Evolutionary conservation across 1,140 invertebrate genomes (phyloP).

Genomic region (Nephotettix cincticeps): DNA sequence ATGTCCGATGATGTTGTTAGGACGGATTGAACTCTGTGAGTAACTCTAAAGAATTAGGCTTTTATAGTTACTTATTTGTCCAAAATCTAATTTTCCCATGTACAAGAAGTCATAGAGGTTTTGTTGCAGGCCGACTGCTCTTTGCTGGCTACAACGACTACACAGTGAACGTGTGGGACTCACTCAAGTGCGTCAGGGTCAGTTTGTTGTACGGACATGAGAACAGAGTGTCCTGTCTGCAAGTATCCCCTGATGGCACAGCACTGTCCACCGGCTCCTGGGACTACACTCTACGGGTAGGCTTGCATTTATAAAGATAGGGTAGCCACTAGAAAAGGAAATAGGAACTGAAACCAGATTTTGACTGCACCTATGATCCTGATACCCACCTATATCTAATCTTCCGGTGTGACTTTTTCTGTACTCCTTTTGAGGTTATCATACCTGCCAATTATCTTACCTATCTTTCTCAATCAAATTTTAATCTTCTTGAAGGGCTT

Average conservation of each 20-base stretch:
- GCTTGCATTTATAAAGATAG: background rate
- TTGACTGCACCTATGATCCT: too few relatives aligned
- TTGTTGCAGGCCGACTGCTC: conserved; percentile 73
- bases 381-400: too few relatives aligned
- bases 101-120: background rate
- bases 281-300: conserved; percentile 93
- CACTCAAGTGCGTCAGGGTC: conserved; percentile 88
- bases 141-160: conserved; percentile 99
- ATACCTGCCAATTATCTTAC: too few relatives aligned
- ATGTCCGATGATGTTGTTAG: too few relatives aligned
- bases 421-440: too few relatives aligned
- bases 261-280: conserved; percentile 97
- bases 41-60: background rate
- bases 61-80: background rate
- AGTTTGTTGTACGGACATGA: conserved; percentile 96
- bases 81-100: background rate
- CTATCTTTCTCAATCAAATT: too few relatives aligned
- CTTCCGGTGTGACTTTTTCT: too few relatives aligned
- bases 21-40: background rate
- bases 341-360: too few relatives aligned
- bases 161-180: conserved; percentile 98
- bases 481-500: too few relatives aligned
- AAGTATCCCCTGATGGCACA: conserved; percentile 96
- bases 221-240: conserved; percentile 92
- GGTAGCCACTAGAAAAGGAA: too few relatives aligned